A percentile compares a stretch with the other conserved stretches of the same genome.
These are phyloP conservation scores for Ursus arctos DNA, from an alignment of 2,113 vertebrate species.

Conservation along the genomic window DNA sequence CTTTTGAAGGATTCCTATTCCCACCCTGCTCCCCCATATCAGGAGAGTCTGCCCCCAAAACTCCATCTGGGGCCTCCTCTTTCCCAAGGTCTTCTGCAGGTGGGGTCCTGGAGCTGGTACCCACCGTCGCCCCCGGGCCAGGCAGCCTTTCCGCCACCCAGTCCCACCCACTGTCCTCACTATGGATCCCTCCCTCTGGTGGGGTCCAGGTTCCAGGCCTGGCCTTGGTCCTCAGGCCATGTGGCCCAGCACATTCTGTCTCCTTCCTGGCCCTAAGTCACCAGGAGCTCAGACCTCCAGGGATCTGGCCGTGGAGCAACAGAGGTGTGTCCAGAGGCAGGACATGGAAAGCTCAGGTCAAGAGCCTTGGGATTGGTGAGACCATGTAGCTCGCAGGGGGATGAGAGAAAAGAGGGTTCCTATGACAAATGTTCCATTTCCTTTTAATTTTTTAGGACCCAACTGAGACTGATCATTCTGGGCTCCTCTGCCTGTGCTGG, in stretches of 20 bases:
- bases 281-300: background rate
- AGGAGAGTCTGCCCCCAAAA: background rate
- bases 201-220: background rate
- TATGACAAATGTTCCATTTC: background rate
- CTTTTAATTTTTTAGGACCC: background rate
- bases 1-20: background rate
- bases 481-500: background rate
- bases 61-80: fast-evolving
- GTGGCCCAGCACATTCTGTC: background rate
- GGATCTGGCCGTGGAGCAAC: background rate
- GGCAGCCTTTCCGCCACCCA: background rate
- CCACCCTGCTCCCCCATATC: fast-evolving
- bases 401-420: background rate
- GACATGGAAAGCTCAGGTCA: fast-evolving
- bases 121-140: no score
- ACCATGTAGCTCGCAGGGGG: background rate
- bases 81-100: background rate
- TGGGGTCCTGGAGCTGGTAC: background rate
- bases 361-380: fast-evolving
- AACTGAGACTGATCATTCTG: background rate
- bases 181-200: background rate
- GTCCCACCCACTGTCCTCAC: background rate
- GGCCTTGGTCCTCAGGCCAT: background rate
- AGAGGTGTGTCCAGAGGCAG: background rate
- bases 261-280: background rate